Evolutionary conservation across 2,797 vertebrate species (phyloP).

Genomic region (Lutjanus argentimaculatus): DNA sequence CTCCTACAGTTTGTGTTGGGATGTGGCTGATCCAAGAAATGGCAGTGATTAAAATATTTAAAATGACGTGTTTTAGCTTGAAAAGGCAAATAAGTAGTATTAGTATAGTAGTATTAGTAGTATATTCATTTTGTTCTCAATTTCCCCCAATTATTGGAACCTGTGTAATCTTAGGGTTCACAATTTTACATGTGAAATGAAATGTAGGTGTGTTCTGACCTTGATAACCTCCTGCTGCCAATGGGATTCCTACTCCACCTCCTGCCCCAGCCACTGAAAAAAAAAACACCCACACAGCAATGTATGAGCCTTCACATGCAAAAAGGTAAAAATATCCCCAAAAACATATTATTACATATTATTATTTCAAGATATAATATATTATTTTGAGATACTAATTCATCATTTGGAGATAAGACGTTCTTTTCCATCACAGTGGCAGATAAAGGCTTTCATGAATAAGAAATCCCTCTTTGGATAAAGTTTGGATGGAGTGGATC

Average conservation of each 20-base stretch:
- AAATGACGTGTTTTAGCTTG: neutral
- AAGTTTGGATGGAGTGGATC: neutral
- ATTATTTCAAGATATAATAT: no score
- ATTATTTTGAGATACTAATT: no score
- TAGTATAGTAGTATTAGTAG: no score
- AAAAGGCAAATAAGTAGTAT: neutral
- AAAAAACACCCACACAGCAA: slow-evolving; percentile 35
- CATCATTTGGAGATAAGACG: no score
- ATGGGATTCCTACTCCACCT: slow-evolving; percentile 74
- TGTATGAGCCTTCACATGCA: neutral
- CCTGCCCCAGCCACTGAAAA: slow-evolving; percentile 67
- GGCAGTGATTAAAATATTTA: neutral
- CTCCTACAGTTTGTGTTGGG: slow-evolving; percentile 2
- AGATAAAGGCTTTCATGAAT: neutral
- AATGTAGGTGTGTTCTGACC: slow-evolving; percentile 55
- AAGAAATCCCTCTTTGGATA: neutral
- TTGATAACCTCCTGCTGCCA: slow-evolving; percentile 74
- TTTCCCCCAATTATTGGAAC: neutral
- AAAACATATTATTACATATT: no score
- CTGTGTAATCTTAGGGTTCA: neutral
- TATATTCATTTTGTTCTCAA: neutral
- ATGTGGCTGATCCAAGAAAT: slow-evolving; percentile 1
- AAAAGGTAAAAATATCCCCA: neutral
- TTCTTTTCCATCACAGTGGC: no score
- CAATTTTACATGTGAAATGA: neutral